Evolutionary conservation across 1,140 invertebrate genomes (phyloP).

Genomic region (Formica selysi): DNA sequence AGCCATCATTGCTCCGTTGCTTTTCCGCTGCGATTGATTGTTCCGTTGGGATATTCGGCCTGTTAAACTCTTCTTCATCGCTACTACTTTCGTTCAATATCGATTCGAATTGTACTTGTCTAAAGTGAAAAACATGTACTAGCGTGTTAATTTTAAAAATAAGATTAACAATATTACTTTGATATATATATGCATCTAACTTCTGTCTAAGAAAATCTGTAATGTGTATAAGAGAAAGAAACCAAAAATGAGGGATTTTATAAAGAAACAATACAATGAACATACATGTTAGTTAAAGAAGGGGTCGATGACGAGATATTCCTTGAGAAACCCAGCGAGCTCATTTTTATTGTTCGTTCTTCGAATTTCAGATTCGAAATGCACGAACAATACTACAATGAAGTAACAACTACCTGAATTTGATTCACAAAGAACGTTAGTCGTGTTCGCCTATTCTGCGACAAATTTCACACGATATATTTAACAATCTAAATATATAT

Average conservation of each 20-base stretch:
- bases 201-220: no score
- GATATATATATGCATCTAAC: not conserved
- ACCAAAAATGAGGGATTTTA: not conserved
- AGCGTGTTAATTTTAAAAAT: not conserved
- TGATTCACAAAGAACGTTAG: no score
- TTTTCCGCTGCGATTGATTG: not conserved
- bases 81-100: constrained; percentile 66
- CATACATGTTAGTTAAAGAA: constrained; percentile 7
- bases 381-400: not conserved
- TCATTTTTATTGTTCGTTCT: constrained; percentile 13
- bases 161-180: not conserved
- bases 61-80: constrained; percentile 56
- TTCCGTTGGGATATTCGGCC: not conserved
- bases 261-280: not conserved
- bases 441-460: no score
- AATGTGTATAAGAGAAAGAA: not conserved
- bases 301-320: not conserved
- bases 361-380: not conserved
- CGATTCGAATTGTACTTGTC: constrained; percentile 67
- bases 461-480: no score
- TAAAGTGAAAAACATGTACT: not conserved
- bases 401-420: not conserved
- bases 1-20: not conserved
- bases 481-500: no score
- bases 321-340: not conserved